A percentile compares a stretch with the other conserved stretches of the same genome.
phyloP scores from a whole-genome alignment of 2,797 vertebrate genomes.

The Gallinago solitaria region DNA sequence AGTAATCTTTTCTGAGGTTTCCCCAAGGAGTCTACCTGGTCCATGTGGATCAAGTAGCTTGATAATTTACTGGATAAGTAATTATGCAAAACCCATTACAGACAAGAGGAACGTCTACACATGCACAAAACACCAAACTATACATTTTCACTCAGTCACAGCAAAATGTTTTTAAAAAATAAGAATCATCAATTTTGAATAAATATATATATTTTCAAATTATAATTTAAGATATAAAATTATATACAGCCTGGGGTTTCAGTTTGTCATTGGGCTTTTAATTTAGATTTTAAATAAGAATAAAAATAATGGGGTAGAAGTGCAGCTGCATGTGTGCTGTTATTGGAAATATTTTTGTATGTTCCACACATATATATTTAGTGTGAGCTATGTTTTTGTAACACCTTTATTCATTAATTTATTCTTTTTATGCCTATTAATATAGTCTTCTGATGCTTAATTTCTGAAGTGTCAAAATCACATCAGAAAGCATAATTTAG shows the following conservation, averaged over 20 bases:
- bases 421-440: background rate
- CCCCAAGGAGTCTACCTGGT: background rate
- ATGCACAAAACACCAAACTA: background rate
- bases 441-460: background rate
- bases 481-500: background rate
- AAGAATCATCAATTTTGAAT: background rate
- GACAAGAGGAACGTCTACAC: background rate
- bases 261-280: background rate
- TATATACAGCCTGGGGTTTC: background rate
- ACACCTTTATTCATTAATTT: background rate
- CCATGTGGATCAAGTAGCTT: background rate
- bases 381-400: background rate
- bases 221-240: background rate
- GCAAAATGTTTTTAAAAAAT: background rate
- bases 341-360: background rate
- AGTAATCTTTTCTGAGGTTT: background rate
- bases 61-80: background rate
- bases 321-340: accelerated
- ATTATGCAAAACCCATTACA: background rate
- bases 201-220: background rate
- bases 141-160: background rate
- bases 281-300: background rate
- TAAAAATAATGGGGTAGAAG: background rate
- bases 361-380: background rate
- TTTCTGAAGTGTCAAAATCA: background rate